Evolutionary conservation across 1,140 invertebrate species (phyloP), one percentile per base, ranked within the genome.

Genomic region (Cotesia vestalis): DNA sequence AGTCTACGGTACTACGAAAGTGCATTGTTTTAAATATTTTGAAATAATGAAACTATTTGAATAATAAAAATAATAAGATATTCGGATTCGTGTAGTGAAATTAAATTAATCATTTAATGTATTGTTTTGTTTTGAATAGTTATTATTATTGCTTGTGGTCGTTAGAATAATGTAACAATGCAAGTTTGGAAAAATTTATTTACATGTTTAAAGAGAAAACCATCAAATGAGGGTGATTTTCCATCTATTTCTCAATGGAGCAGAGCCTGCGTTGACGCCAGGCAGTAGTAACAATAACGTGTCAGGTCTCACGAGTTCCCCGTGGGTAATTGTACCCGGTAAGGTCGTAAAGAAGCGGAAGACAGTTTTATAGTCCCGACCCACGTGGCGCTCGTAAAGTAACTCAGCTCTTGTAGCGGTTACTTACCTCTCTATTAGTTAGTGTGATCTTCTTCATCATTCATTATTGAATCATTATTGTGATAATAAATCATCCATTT

Each of bases 301-400:
- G 76, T 67, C 77, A 78, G 77, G 74, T 74, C 77, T 73, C 75
- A 5, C 72, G 72, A 78, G 78, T 80, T 79, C 75, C 77, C 78
- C 72, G 79, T 79, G 77, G 78, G 82, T 81, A 82, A 81, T 80
- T 77, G 81, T 76, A 76, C 77, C 79, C 72, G 73, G 78, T 77
- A 72, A 80, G 78, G 71, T 81, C 83, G 78, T 84, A 84, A 85
- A 84, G 79, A 82, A 84, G 79, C 80, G 77, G 82, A 83, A 84
- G 83, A 85, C 83, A 85, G 83, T 85, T 85, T 84, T 82, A 82
- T 83, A 81, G 80, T 78, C 77, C 72, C 77, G 78, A 79, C 77
- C 82, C 84, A 85, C 84, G 84, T 85, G 84, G 82, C 81, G 80
- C 77, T 84, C 82, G 78, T 81, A 83, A 83, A 83, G 75, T 75